A percentile compares a stretch with the other conserved stretches of the same genome.
Evolutionary conservation across 53 echinoderm and acorn worm species (phyloP).

Genomic region (Antedon mediterranea): DNA sequence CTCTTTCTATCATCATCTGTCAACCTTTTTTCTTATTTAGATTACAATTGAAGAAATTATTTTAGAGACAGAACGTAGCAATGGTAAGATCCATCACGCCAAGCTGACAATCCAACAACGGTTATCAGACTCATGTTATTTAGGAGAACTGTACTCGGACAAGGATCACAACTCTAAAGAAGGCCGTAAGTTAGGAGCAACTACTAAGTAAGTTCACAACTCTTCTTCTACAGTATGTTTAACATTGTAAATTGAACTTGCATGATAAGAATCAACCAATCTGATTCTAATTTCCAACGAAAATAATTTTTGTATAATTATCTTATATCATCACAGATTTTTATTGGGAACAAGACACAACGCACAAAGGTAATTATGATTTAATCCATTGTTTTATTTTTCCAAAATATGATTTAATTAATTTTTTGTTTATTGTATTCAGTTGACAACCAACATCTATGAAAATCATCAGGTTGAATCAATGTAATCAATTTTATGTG

Average conservation of each 20-base stretch:
- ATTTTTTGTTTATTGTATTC: constrained; percentile 10
- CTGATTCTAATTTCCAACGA: too few relatives aligned
- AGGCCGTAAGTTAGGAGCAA: constrained; percentile 38
- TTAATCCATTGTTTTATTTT: background rate
- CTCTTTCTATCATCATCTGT: background rate
- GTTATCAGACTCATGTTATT: constrained; percentile 75
- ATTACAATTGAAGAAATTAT: constrained; percentile 73
- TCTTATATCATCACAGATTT: constrained; percentile 29
- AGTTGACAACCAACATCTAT: too few relatives aligned
- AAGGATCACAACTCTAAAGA: constrained; percentile 69
- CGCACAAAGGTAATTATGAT: constrained; percentile 46
- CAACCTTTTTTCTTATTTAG: background rate
- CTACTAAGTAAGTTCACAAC: constrained; percentile 40
- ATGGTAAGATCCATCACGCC: constrained; percentile 65
- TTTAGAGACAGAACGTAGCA: constrained; percentile 57
- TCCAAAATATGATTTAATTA: background rate
- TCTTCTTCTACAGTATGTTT: background rate
- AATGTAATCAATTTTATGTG: too few relatives aligned
- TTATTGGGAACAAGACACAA: constrained; percentile 59
- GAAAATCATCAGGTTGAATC: too few relatives aligned
- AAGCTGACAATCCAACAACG: constrained; percentile 75
- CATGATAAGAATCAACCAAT: too few relatives aligned
- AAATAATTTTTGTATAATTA: too few relatives aligned
- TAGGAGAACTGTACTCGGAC: constrained; percentile 85
- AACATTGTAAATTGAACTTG: too few relatives aligned